Evolutionary conservation across 2,113 vertebrate genomes (phyloP), one percentile per base, ranked within the genome.

Genomic region (Zootoca vivipara): DNA sequence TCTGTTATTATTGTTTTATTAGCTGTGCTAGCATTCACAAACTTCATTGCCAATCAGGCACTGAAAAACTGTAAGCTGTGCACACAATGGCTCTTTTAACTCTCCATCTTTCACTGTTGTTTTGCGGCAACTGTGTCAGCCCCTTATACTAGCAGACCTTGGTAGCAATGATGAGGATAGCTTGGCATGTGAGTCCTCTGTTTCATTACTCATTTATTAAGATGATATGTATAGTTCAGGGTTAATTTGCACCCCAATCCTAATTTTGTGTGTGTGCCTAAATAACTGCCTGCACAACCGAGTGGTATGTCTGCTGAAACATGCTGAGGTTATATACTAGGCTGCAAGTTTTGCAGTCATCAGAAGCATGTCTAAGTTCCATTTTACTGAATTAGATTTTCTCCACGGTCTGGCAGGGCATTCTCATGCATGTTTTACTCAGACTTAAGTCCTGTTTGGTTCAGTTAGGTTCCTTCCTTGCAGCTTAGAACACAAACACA

Each of bases 181-280:
- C 85, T 82, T 87, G 35, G 20, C 56, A 82, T 38, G 52, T 90
- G 40, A 74, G 5, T 77, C 15, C 10, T 69, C 7, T 35, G 38
- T 81, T 84, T 22, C n/a, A 3, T 85, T 65, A 58, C 3, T 77
- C 46, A 18, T 30, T 92, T 93, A 75, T n/a, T 86, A 94, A 82
- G 64, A 38, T 13, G 78, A 62, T 58, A 13, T 75, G 16, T 33
- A 38, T 58, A 93, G 78, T 38, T 16, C 38, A 85, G 78, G 2
- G 82, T 77, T 28, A 78, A 24, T 35, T 83, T 78, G 26, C 9
- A 65, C 35, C 38, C 35, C 38, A 40, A 7, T n/a, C 35, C 30
- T 4, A 46, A 16, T 83, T 28, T 67, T 26, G 12, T 84, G 80
- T 46, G 38, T 1, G 30, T 33, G 70, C 13, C 3, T n/a, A 2